Percentiles rank a stretch among this genome's conserved stretches.
These are phyloP conservation scores for silkworm (Bombyx mori) DNA, from an alignment of 1,140 invertebrate genomes.

Conservation along the genomic window ASM3026992v2 NC_085121.1:5237501-5238000, in stretches of 20 bases:
- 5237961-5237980: slow-evolving; percentile 12
- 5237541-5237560: slow-evolving; percentile 50
- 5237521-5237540: slow-evolving; percentile 38
- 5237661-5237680: no score
- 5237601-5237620: background rate
- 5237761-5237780: slow-evolving; percentile 5
- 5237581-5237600: slow-evolving; percentile 19
- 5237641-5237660: no score
- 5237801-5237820: slow-evolving; percentile 42
- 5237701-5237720: background rate
- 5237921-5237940: slow-evolving; percentile 36
- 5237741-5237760: slow-evolving; percentile 3
- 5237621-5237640: background rate
- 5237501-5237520: slow-evolving; percentile 48
- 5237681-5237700: slow-evolving; percentile 3
- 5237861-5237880: slow-evolving; percentile 28
- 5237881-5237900: slow-evolving; percentile 42
- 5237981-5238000: slow-evolving; percentile 16
- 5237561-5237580: slow-evolving; percentile 20
- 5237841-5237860: slow-evolving; percentile 37
- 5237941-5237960: slow-evolving; percentile 22
- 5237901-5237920: slow-evolving; percentile 30
- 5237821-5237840: slow-evolving; percentile 31
- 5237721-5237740: slow-evolving; percentile 1
- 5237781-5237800: slow-evolving; percentile 9